Evolutionary conservation across 2,113 vertebrate species (phyloP), one percentile per base, ranked within the genome.

Genomic region (Ptilonorhynchus violaceus): DNA sequence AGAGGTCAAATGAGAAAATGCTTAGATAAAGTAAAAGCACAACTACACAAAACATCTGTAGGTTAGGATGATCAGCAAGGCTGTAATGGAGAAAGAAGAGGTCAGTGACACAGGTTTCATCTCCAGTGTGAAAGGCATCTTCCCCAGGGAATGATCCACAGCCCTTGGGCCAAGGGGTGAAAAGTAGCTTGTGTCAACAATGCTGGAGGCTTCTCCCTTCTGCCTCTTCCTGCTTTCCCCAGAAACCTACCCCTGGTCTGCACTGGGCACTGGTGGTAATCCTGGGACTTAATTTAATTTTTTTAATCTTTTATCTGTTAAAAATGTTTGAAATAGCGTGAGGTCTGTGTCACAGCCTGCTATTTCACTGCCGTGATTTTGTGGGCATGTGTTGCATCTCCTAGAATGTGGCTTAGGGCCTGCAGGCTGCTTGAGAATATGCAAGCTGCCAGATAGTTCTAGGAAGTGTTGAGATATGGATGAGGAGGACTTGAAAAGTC

Each of bases 21-120:
- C 73, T 91, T 81, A 73, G 35, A 85, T 87, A 41, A 77, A 58
- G 41, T 73, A 66, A 86, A 73, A 85, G 14, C 23, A 20, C 24
- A 53, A 63, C 50, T 69, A 27, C 13, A 23, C 27, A 49, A 70
- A 88, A 78, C 42, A 66, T 80, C 33, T 39, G 30, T 87, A 91
- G 55, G 42, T 80, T 88, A 80, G 73, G 59, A 59, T 58, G 69
- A 50, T 85, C 74, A 92, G 49, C 37, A 81, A 72, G 52, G 52
- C 68, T 89, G 17, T 81, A 87, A 75, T 15, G 39, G n/a, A 83
- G 59, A 84, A 80, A 77, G 53, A 72, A 72, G 55, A 74, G 76
- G 79, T 96, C 83, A 78, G 39, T 70, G 72, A 74, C 94, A 88
- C 21, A 63, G 79, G 68, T 91, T 96, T 88, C 79, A 56, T 81